phyloP scores from a whole-genome alignment of 1,140 invertebrate genomes.

The Diachasma alloeum region DNA sequence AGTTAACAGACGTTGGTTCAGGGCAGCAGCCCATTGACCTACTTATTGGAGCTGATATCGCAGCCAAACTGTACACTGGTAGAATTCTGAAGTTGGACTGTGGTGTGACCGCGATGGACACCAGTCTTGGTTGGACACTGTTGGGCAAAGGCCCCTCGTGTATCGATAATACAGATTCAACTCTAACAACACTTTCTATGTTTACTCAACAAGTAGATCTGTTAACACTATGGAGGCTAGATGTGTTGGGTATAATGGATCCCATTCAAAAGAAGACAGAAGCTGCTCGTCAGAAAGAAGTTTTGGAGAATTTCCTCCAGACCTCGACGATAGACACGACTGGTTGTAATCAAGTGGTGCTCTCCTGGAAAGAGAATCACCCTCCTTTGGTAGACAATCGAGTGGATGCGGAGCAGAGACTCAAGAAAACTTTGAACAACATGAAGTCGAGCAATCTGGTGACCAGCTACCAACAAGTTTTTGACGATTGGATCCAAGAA shows the following conservation, averaged over 20 bases:
- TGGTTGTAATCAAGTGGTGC: neutral
- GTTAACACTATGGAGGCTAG: neutral
- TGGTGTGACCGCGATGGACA: slow-evolving; percentile 41
- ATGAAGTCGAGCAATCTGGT: slow-evolving; percentile 35
- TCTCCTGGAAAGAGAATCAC: neutral
- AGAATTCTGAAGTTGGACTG: slow-evolving; percentile 23
- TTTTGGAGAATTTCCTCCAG: neutral
- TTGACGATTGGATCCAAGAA: slow-evolving; percentile 42
- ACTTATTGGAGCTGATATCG: slow-evolving; percentile 43
- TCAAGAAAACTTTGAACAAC: slow-evolving; percentile 25
- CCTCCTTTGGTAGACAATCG: neutral
- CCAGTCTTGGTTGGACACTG: slow-evolving; percentile 37
- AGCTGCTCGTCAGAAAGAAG: neutral
- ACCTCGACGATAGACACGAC: neutral
- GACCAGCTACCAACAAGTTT: slow-evolving; percentile 45
- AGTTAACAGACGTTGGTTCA: slow-evolving; percentile 27
- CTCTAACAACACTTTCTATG: neutral
- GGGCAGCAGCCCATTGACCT: slow-evolving; percentile 30
- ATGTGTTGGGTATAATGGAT: neutral
- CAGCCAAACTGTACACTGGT: slow-evolving; percentile 43
- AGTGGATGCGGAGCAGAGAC: neutral
- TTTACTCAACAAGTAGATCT: neutral
- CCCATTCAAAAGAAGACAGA: neutral
- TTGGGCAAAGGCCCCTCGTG: neutral
- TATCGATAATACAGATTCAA: neutral